These are phyloP conservation scores for Phyllopteryx taeniolatus DNA, from an alignment of 2,113 vertebrate genomes.

Conservation along the genomic window DNA sequence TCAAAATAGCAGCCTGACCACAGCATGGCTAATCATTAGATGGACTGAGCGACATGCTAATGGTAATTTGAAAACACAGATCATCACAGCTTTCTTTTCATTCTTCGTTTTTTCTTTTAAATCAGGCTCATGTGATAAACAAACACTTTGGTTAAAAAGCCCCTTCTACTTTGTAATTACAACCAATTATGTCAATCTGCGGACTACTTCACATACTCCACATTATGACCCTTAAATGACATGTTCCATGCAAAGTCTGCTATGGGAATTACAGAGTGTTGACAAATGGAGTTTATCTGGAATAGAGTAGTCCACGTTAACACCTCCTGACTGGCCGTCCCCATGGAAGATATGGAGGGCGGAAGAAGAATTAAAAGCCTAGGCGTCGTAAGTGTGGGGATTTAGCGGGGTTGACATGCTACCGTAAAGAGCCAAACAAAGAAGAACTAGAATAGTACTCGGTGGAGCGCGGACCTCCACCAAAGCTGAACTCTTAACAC, in stretches of 20 bases:
- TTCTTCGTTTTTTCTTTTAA: background rate
- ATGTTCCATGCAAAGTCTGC: conserved; percentile 16
- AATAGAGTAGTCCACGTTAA: conserved; percentile 36
- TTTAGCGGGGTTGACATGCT: conserved; percentile 15
- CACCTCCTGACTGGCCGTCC: conserved; percentile 43
- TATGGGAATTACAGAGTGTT: conserved; percentile 42
- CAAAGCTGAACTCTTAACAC: no score
- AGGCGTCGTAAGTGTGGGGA: conserved; percentile 11
- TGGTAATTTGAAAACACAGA: conserved; percentile 5
- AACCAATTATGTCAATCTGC: conserved; percentile 3
- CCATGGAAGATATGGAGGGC: conserved; percentile 40
- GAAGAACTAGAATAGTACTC: background rate
- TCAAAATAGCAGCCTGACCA: conserved; percentile 40
- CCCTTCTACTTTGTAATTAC: background rate
- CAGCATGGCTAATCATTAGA: conserved; percentile 7
- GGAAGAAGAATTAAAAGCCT: conserved; percentile 17
- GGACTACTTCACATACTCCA: conserved; percentile 5
- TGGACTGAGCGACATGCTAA: conserved; percentile 1
- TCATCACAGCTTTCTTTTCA: background rate
- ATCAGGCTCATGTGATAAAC: conserved; percentile 1
- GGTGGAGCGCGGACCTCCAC: background rate
- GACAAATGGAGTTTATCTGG: conserved; percentile 57
- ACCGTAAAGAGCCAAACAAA: background rate
- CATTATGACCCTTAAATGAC: background rate
- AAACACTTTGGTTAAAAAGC: background rate